These are phyloP conservation scores for Ctenicera cuprea DNA, from an alignment of 2,888 invertebrate species.

Conservation along the genomic window DNA sequence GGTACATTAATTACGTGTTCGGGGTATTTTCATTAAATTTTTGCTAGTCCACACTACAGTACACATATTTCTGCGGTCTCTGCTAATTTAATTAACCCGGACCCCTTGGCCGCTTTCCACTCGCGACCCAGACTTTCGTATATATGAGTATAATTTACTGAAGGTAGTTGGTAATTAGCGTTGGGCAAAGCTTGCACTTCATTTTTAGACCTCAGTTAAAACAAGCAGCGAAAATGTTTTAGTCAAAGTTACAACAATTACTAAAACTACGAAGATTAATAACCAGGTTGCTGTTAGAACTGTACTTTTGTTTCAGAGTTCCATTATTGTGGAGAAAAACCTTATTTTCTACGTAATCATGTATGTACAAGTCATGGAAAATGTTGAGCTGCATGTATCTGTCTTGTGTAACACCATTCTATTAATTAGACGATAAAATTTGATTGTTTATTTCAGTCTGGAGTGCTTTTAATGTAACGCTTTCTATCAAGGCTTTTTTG, in stretches of 20 bases:
- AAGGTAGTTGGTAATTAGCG: slow-evolving; percentile 20
- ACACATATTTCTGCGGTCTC: slow-evolving; percentile 5
- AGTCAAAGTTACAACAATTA: background rate
- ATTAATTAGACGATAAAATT: too few relatives aligned
- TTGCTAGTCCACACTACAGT: background rate
- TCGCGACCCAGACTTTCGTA: background rate
- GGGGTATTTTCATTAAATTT: background rate
- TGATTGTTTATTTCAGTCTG: too few relatives aligned
- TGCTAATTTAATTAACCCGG: slow-evolving; percentile 1
- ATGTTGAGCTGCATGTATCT: too few relatives aligned
- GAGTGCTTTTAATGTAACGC: too few relatives aligned
- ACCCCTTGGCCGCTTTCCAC: background rate
- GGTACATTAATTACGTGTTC: background rate
- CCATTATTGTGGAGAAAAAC: background rate
- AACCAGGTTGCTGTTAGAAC: background rate
- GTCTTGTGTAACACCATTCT: too few relatives aligned
- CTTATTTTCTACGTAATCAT: too few relatives aligned
- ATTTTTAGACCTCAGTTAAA: slow-evolving; percentile 15
- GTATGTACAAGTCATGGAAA: too few relatives aligned
- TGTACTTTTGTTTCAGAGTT: background rate
- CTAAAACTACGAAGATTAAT: slow-evolving; percentile 17
- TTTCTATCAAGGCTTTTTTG: too few relatives aligned
- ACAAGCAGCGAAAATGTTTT: background rate
- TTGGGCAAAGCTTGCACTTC: slow-evolving; percentile 8
- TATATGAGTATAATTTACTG: slow-evolving; percentile 8